Conservation (phyloP, 2,888 invertebrate genomes). For the Alloscopus bannaensis region DNA sequence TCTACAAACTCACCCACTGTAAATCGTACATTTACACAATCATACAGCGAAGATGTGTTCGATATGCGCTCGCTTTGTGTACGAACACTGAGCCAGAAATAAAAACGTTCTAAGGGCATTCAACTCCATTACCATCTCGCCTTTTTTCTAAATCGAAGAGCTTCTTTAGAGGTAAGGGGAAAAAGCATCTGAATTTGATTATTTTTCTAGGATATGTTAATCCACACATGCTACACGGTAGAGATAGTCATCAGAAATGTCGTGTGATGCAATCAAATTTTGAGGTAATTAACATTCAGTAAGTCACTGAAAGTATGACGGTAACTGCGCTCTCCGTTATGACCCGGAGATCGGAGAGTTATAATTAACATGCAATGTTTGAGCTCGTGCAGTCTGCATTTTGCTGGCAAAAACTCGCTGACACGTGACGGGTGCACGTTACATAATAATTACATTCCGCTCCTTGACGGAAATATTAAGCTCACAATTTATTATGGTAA, state of each 20-base stretch:
- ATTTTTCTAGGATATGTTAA: too few relatives aligned
- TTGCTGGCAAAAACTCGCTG: too few relatives aligned
- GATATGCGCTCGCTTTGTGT: slow-evolving; percentile 35
- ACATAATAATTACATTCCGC: too few relatives aligned
- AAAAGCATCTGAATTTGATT: slow-evolving; percentile 48
- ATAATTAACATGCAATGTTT: not conserved
- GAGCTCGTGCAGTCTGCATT: not conserved
- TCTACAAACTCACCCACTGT: not conserved
- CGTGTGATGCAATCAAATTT: too few relatives aligned
- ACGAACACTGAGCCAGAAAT: slow-evolving; percentile 61
- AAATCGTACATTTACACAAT: slow-evolving; percentile 18
- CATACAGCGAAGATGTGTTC: slow-evolving; percentile 17
- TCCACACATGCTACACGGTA: too few relatives aligned
- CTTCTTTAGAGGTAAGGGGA: slow-evolving; percentile 49
- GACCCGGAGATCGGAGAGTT: slow-evolving; percentile 6
- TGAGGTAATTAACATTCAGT: too few relatives aligned
- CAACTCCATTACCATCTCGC: slow-evolving; percentile 45
- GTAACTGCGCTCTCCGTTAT: not conserved
- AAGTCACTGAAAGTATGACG: too few relatives aligned
- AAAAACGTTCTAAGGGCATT: slow-evolving; percentile 62
- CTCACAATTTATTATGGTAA: too few relatives aligned
- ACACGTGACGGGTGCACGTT: too few relatives aligned
- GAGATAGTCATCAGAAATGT: too few relatives aligned
- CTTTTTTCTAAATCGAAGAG: slow-evolving; percentile 39
- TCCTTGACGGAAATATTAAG: too few relatives aligned